Base-by-base conservation (phyloP, 2,797 vertebrate species). In the Dromococcyx pavoninus region DNA sequence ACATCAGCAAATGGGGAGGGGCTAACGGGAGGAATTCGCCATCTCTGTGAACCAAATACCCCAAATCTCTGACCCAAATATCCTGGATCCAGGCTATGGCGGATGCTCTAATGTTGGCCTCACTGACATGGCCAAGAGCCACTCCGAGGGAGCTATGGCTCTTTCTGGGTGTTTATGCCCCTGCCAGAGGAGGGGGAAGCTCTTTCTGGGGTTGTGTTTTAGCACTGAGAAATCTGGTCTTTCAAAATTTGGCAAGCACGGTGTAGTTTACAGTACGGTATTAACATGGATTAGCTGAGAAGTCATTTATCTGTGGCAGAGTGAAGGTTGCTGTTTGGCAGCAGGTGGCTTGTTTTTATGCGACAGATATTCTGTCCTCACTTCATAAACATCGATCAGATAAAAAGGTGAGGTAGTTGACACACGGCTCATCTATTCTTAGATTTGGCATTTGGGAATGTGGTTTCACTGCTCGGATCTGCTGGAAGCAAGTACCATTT, bases 401-500 rank as follows among this genome's bases (percentile, higher is more conserved):
- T 88, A 93, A 95, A 85, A 97, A 94, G 96, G 91, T 87, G 80
- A 95, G 58, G 65, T 13, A 21, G 66, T 66, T 91, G 92, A 97
- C 94, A 92, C 30, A 12, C 10, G 8, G 95, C 89, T 97, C 94
- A 91, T 96, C 94, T 97, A 73, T 96, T 97, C 86, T 96, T 95
- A 95, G 94, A 88, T 54, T 56, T 95, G 94, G 86, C 92, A 86
- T 96, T 96, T 95, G 93, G 85, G 88, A 86, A 87, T 64, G 24
- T 16, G 67, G 24, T 82, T 86, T 89, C 57, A n/a, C 75, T 7
- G 32, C 88, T 88, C 21, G 22, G 75, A 78, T 61, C 67, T 58
- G 78, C 72, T 41, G 35, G 94, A 86, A 82, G 85, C 72, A 3
- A 88, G 86, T 93, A 67, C 93, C 85, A 78, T 81, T 94, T 95